Evolutionary conservation across 2,888 invertebrate species (phyloP).

Genomic region (Arrhopalites spinosus): DNA sequence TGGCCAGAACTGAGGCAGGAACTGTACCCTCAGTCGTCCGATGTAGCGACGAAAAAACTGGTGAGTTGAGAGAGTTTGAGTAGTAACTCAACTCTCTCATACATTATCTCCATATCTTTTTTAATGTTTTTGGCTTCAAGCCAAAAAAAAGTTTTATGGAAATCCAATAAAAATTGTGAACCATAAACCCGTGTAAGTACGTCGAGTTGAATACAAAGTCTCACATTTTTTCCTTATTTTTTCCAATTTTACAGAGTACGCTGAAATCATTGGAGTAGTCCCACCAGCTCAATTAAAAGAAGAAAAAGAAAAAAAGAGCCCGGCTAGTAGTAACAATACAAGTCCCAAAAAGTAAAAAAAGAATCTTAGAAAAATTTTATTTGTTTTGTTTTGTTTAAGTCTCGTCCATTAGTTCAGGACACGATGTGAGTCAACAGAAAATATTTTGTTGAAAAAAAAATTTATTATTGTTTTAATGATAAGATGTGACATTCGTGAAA

Average conservation of each 20-base stretch:
- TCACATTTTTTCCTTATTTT: not conserved
- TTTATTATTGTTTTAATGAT: not conserved
- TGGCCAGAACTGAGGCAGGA: constrained; percentile 41
- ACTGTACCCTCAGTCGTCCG: constrained; percentile 43
- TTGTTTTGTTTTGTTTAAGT: not conserved
- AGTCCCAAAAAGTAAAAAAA: constrained; percentile 43
- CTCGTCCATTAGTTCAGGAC: too few species aligned
- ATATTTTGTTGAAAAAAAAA: not conserved
- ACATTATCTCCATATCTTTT: too few species aligned
- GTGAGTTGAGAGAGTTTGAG: not conserved
- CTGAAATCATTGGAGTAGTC: constrained; percentile 51
- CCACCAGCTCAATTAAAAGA: constrained; percentile 34
- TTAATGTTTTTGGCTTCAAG: not conserved
- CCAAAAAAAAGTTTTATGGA: not conserved
- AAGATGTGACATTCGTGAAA: not conserved
- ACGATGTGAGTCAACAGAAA: not conserved
- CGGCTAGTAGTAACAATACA: constrained; percentile 35
- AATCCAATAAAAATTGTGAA: too few species aligned
- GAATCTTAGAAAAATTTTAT: not conserved
- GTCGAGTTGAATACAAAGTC: too few species aligned
- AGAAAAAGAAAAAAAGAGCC: constrained; percentile 38
- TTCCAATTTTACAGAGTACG: constrained; percentile 41
- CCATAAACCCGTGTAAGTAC: too few species aligned
- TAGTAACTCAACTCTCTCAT: too few species aligned
- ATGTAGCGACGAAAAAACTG: constrained; percentile 47